Percentiles rank a stretch among this genome's conserved stretches.
Conservation (phyloP, 92 coral and sea anemone genomes). For the Muricea muricata region DNA sequence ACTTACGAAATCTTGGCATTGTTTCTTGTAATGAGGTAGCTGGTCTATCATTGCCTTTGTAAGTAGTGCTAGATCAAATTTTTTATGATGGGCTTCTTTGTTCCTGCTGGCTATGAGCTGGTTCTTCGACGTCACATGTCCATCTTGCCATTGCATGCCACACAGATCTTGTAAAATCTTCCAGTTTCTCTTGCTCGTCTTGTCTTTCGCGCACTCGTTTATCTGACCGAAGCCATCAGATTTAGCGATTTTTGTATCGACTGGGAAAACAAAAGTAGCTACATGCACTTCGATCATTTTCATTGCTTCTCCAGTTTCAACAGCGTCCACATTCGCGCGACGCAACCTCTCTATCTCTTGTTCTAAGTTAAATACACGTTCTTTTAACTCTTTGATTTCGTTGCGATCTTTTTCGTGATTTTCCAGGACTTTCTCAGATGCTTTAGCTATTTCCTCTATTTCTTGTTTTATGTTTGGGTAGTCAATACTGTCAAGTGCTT, state of each 20-base stretch:
- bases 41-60: background rate
- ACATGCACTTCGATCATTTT: background rate
- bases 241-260: background rate
- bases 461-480: background rate
- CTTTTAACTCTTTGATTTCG: background rate
- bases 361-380: background rate
- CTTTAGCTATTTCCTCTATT: background rate
- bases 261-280: constrained; percentile 4
- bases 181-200: background rate
- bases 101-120: background rate
- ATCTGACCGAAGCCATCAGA: background rate
- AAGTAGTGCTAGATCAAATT: background rate
- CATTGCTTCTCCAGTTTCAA: constrained; percentile 14
- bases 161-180: background rate
- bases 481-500: too few relatives aligned
- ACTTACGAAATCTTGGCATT: background rate
- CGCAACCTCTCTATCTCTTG: background rate
- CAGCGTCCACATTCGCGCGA: background rate
- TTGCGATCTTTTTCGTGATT: background rate
- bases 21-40: background rate
- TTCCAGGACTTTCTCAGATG: background rate
- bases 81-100: background rate
- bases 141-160: background rate
- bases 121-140: background rate
- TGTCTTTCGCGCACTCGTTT: background rate